phyloP scores from a whole-genome alignment of 2,113 vertebrate genomes.

The Percina caprodes region DNA sequence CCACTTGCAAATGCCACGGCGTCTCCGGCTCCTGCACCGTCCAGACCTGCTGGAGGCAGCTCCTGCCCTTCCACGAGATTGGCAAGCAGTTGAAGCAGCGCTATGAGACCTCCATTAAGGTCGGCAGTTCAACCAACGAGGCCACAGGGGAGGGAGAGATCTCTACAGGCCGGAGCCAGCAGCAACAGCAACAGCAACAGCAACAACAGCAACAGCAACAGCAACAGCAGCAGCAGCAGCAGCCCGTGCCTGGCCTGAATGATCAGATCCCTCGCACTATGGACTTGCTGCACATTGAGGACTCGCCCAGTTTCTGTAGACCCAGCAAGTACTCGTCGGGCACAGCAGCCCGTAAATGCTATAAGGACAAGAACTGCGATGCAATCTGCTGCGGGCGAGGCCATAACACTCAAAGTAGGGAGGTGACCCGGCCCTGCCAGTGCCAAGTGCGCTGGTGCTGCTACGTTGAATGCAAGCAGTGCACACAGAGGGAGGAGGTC shows the following conservation, averaged over 20 bases:
- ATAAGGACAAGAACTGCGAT: constrained; percentile 98
- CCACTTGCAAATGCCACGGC: constrained; percentile 97
- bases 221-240: constrained; percentile 64
- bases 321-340: constrained; percentile 93
- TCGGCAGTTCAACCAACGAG: constrained; percentile 96
- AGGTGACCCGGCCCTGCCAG: constrained; percentile 96
- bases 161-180: constrained; percentile 83
- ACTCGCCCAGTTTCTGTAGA: constrained; percentile 97
- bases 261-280: constrained; percentile 95
- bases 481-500: constrained; percentile 97
- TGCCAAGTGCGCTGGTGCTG: constrained; percentile 99
- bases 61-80: constrained; percentile 96
- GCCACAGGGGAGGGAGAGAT: constrained; percentile 95
- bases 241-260: constrained; percentile 77
- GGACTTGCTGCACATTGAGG: constrained; percentile 95
- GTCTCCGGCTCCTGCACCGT: constrained; percentile 98
- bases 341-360: constrained; percentile 93
- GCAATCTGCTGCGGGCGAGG: constrained; percentile 98
- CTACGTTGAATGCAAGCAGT: constrained; percentile 98
- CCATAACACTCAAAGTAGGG: constrained; percentile 97
- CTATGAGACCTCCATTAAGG: constrained; percentile 93
- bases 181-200: constrained; percentile 63
- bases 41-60: constrained; percentile 97
- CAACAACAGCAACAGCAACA: constrained; percentile 65
- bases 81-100: constrained; percentile 97